Evolutionary conservation across 1,140 invertebrate genomes (phyloP), one percentile per base, ranked within the genome.

Genomic region (Leptinotarsa undecemlineata): DNA sequence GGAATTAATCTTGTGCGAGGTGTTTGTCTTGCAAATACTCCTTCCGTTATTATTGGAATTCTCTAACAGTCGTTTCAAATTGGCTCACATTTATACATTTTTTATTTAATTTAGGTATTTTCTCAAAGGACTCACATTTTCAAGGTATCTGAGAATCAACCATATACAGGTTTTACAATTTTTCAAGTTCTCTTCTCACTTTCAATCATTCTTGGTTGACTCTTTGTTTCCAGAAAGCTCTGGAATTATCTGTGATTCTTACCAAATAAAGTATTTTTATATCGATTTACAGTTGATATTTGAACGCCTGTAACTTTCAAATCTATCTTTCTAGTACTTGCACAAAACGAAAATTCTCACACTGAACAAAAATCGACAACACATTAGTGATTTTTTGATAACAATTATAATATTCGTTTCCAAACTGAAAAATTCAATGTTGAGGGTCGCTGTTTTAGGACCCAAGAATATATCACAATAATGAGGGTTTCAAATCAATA

Each of bases 321-420:
- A 19, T 17, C 51, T 57, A 17, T 57, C 51, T 20, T 15, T 64
- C 20, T 64, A 17, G 63, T 70, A 60, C 68, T 21, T 70, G 68
- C 68, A 70, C 68, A 70, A 70, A 48, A 21, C 17, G 20, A 70
- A 48, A n/a, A 21, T 64, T 64, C 20, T 20, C 62, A 21, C 63
- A 33, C 15, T 23, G 20, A 48, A 51, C 57, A 70, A 48, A 13
- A 70, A 70, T 57, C 48, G 20, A 70, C 68, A 68, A 68, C 42
- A 68, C 47, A 26, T 47, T 15, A 42, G 68, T 70, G 68, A 70
- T 70, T 68, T 26, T 48, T 70, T 17, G 68, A 70, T 70, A 70
- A 70, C 60, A 70, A 70, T 70, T 70, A 48, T 33, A 13, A 70
- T 61, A 71, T 62, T 23, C 6, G 13, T 51, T 13, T n/a, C 14